Base-by-base conservation (phyloP, 2,888 invertebrate species). In the Saturnia japonica region DNA sequence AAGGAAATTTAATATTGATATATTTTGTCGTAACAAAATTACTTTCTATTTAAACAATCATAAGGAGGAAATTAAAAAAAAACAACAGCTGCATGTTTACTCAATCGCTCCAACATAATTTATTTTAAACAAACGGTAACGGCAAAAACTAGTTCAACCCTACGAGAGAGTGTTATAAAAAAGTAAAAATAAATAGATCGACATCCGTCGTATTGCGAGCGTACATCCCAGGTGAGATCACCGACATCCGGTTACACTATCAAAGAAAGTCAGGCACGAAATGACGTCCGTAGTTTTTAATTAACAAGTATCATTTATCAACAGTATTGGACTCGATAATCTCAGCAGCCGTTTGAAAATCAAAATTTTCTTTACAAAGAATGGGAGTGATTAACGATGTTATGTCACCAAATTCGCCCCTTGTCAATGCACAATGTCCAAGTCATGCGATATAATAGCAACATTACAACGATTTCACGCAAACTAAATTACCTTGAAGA, bases 361-460 rank as follows among this genome's bases (percentile, higher is more conserved):
- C 90, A 90, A 91, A 93, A 91, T 89, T 90, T 90, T 88, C 88
- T 88, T 86, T 80, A 75, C 77, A 81, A 83, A 86, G 84, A 89
- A 88, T 88, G 79, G 82, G 82, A 85, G 85, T 93, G 93, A 93
- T 93, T 93, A 91, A 93, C 89, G 93, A 92, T 85, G 86, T 80
- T 76, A 82, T 91, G 93, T 91, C 93, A 89, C 84, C 82, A 79
- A 75, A 82, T 78, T 81, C 83, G 81, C 88, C 91, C 90, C 87
- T 86, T 87, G 86, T 88, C 90, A 85, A 75, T 75, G 78, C 81
- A 86, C 88, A 87, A 90, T 88, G 84, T 84, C 82, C 91, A 82
- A 93, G 92, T 93, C 92, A 92, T 86, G 86, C 85, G 80, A 88
- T 88, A 91, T 92, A 93, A 92, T 90, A 89, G 91, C 89, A 88